Evolutionary conservation across 2,113 vertebrate species (phyloP).

Genomic region (Illadopsis cleaveri): DNA sequence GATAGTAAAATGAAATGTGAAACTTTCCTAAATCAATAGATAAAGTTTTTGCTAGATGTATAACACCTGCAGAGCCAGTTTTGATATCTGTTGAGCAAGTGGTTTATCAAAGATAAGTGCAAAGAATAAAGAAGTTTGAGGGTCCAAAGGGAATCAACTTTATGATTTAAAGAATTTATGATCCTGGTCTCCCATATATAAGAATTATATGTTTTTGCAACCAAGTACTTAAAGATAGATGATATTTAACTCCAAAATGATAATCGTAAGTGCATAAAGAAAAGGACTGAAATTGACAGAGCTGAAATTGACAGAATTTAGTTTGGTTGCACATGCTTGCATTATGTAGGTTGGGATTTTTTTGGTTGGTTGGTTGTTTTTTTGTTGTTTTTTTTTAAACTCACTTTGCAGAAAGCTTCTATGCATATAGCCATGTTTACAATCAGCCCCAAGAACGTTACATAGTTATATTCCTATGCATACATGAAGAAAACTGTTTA

Average conservation of each 20-base stretch:
- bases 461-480: too few relatives aligned
- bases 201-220: background rate
- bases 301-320: too few relatives aligned
- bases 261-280: background rate
- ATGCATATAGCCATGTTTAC: background rate
- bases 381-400: background rate
- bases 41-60: background rate
- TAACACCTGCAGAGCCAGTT: background rate
- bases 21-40: background rate
- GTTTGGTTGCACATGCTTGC: background rate
- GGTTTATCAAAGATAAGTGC: background rate
- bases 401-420: background rate
- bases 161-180: background rate
- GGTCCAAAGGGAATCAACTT: background rate
- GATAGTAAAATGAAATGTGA: background rate
- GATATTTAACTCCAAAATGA: background rate
- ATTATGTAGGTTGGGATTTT: too few relatives aligned
- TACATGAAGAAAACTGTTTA: background rate
- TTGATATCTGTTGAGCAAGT: background rate
- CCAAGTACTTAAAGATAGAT: background rate
- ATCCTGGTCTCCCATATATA: background rate
- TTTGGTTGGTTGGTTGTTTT: accelerated
- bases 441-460: background rate
- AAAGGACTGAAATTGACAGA: too few relatives aligned
- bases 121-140: background rate